Evolutionary conservation across 2,888 invertebrate species (phyloP).

Genomic region (Coremacera marginata): DNA sequence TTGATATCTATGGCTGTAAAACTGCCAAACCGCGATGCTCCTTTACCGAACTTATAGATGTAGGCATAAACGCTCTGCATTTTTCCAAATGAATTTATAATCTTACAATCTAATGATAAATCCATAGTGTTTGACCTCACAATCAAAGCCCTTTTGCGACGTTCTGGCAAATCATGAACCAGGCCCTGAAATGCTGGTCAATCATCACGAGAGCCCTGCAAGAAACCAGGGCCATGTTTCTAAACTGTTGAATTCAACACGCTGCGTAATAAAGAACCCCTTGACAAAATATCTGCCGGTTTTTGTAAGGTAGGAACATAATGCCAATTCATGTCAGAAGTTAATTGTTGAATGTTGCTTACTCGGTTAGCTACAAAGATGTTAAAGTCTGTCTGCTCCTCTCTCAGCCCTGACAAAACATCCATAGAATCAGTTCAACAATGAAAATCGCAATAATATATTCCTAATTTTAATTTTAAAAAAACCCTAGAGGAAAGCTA

Average conservation of each 20-base stretch:
- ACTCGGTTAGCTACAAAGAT: too few relatives aligned
- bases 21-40: too few relatives aligned
- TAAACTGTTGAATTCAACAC: constrained; percentile 9
- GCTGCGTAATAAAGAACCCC: background rate
- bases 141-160: background rate
- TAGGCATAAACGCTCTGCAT: too few relatives aligned
- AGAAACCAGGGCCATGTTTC: background rate
- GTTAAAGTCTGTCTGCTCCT: too few relatives aligned
- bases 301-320: constrained; percentile 29
- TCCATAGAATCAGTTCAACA: constrained; percentile 42
- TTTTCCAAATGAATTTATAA: too few relatives aligned
- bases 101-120: background rate
- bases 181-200: background rate
- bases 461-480: background rate
- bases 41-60: too few relatives aligned
- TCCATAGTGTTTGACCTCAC: background rate
- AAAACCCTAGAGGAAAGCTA: constrained; percentile 31
- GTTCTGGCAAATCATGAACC: too few relatives aligned
- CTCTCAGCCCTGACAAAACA: constrained; percentile 37
- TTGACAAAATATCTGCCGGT: constrained; percentile 20
- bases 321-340: constrained; percentile 2
- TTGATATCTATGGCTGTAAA: too few relatives aligned
- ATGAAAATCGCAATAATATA: constrained; percentile 2
- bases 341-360: constrained; percentile 35
- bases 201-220: background rate